A percentile compares a stretch with the other conserved stretches of the same genome.
phyloP scores from a whole-genome alignment of 2,888 invertebrate species.

The Apoderus coryli region DNA sequence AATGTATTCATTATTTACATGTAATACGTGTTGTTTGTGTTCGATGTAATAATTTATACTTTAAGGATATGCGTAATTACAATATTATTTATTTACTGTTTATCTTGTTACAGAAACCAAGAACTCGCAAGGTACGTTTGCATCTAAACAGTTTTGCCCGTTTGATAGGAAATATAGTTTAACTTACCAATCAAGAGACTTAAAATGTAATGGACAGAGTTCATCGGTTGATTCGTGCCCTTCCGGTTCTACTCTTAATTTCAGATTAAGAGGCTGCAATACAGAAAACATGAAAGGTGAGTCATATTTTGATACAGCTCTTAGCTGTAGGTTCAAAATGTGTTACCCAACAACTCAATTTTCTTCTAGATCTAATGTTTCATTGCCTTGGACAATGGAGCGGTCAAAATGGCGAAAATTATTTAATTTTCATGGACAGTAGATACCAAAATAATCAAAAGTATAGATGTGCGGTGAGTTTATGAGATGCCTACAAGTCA shows the following conservation, averaged over 20 bases:
- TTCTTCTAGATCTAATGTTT: slow-evolving; percentile 40
- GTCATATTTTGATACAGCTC: background rate
- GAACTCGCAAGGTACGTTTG: slow-evolving; percentile 35
- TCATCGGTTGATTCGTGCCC: slow-evolving; percentile 47
- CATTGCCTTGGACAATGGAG: slow-evolving; percentile 51
- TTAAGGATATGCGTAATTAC: too few species aligned
- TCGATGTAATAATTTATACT: too few species aligned
- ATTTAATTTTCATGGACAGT: slow-evolving; percentile 41
- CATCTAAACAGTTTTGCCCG: slow-evolving; percentile 46
- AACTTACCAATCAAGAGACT: slow-evolving; percentile 37
- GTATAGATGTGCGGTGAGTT: slow-evolving; percentile 43
- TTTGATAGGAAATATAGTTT: slow-evolving; percentile 45
- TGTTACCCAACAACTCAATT: slow-evolving; percentile 9
- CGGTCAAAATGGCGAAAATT: slow-evolving; percentile 38
- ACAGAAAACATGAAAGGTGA: slow-evolving; percentile 35
- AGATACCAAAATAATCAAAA: slow-evolving; percentile 34
- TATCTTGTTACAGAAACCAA: slow-evolving; percentile 34
- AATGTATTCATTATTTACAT: too few species aligned
- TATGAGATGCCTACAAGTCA: background rate
- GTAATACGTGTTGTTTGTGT: too few species aligned
- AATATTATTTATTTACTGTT: slow-evolving; percentile 1
- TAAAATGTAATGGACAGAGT: slow-evolving; percentile 35
- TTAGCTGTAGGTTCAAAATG: background rate
- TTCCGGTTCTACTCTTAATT: slow-evolving; percentile 40
- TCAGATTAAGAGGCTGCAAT: slow-evolving; percentile 41